phyloP scores from a whole-genome alignment of 2,113 vertebrate genomes.

The Jacana jacana region DNA sequence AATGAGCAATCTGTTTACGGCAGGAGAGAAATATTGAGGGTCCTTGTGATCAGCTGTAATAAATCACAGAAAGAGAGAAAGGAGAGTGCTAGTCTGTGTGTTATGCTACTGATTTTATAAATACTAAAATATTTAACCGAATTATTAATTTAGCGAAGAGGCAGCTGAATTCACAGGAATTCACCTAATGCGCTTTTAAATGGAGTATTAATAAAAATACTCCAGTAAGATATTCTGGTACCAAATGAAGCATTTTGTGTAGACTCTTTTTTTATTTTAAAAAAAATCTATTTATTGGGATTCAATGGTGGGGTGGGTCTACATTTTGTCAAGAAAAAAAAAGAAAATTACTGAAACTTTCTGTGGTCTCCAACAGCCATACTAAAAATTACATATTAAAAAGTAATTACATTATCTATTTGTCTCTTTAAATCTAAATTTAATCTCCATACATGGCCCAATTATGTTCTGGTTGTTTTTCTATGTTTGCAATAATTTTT shows the following conservation, averaged over 20 bases:
- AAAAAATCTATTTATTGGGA: not conserved
- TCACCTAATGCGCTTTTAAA: not conserved
- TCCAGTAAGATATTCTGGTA: not conserved
- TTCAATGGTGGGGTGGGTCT: not conserved
- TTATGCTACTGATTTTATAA: not conserved
- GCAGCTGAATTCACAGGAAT: not conserved
- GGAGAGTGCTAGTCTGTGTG: not conserved
- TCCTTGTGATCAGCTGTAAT: not conserved
- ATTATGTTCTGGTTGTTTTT: not conserved
- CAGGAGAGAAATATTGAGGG: not conserved
- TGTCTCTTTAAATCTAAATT: not conserved
- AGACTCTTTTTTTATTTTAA: not conserved
- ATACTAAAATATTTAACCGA: not conserved
- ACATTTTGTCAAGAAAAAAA: not conserved
- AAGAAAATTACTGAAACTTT: not conserved
- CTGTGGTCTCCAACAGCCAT: not conserved
- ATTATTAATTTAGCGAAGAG: not conserved
- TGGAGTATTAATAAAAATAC: not conserved
- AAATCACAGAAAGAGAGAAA: not conserved
- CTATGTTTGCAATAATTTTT: not conserved
- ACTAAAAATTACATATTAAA: not conserved
- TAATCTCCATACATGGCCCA: not conserved
- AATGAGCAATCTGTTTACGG: conserved; percentile 53
- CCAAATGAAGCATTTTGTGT: not conserved
- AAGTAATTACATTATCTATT: not conserved